phyloP scores from a whole-genome alignment of 2,888 invertebrate genomes.

The Eurytoma californica region DNA sequence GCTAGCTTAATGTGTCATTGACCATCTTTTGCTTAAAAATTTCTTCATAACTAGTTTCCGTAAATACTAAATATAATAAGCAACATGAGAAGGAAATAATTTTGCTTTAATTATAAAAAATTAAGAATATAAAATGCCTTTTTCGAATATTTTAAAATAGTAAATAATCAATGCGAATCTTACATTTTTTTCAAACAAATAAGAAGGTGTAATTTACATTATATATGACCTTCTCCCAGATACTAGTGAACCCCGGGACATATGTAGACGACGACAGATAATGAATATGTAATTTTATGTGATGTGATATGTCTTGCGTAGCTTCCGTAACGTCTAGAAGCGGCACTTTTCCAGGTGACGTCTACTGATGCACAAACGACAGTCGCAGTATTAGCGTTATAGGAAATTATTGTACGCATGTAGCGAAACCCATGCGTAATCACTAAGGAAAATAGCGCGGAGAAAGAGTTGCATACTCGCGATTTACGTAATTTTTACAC shows the following conservation, averaged over 20 bases:
- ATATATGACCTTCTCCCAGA: not conserved
- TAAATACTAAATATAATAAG: too few species aligned
- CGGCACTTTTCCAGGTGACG: conserved; percentile 1
- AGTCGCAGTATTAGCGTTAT: not conserved
- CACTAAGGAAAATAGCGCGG: not conserved
- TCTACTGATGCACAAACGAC: not conserved
- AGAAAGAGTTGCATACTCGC: not conserved
- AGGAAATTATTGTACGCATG: conserved; percentile 4
- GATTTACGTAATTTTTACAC: not conserved
- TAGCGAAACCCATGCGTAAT: not conserved
- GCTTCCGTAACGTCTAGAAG: not conserved
- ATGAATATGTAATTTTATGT: not conserved
- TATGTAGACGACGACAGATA: not conserved
- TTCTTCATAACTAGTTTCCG: too few species aligned
- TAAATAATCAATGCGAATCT: too few species aligned
- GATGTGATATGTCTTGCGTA: not conserved
- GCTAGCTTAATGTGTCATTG: too few species aligned
- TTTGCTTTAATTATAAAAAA: too few species aligned
- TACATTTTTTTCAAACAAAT: too few species aligned
- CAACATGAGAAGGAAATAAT: too few species aligned
- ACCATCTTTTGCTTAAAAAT: too few species aligned
- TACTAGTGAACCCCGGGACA: not conserved
- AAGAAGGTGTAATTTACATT: not conserved
- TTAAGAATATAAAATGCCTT: too few species aligned
- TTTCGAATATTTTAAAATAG: too few species aligned